A percentile compares a stretch with the other conserved stretches of the same genome.
Evolutionary conservation across 2,888 invertebrate genomes (phyloP).

Genomic region (Trichopria drosophilae): DNA sequence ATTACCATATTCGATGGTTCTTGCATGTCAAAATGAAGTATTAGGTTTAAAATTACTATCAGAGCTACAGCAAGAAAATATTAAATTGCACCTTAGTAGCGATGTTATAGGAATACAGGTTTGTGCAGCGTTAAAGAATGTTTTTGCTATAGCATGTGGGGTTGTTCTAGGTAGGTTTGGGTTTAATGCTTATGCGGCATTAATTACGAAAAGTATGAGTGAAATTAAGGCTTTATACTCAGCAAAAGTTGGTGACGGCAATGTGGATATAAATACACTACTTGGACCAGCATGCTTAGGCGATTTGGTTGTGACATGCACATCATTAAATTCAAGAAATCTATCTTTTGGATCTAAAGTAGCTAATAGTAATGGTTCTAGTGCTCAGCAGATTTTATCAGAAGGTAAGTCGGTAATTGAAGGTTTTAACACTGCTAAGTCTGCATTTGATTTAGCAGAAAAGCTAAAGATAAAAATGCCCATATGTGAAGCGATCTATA

Average conservation of each 20-base stretch:
- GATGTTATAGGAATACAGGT: slow-evolving; percentile 12
- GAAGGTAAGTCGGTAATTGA: slow-evolving; percentile 14
- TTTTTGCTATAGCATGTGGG: slow-evolving; percentile 17
- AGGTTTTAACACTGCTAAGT: slow-evolving; percentile 14
- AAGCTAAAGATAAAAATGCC: slow-evolving; percentile 14
- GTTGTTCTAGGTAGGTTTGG: slow-evolving; percentile 14
- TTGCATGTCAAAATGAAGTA: slow-evolving; percentile 10
- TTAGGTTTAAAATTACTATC: slow-evolving; percentile 15
- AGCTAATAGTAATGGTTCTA: slow-evolving; percentile 12
- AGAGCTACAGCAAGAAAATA: slow-evolving; percentile 15
- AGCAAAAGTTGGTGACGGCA: slow-evolving; percentile 15
- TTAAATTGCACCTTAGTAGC: slow-evolving; percentile 10
- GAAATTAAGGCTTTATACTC: slow-evolving; percentile 14
- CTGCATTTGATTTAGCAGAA: slow-evolving; percentile 11
- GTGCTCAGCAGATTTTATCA: slow-evolving; percentile 11
- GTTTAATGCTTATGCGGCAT: slow-evolving; percentile 17
- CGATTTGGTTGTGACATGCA: slow-evolving; percentile 13
- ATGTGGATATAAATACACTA: slow-evolving; percentile 14
- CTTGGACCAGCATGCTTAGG: slow-evolving; percentile 12
- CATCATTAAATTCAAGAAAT: slow-evolving; percentile 17
- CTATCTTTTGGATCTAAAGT: slow-evolving; percentile 15
- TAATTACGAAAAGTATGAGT: slow-evolving; percentile 15
- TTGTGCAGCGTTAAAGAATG: slow-evolving; percentile 16
- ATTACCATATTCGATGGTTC: slow-evolving; percentile 14
- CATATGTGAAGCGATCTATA: slow-evolving; percentile 18